phyloP scores from a whole-genome alignment of 2,113 vertebrate genomes.

The Trichomycterus rosablanca region DNA sequence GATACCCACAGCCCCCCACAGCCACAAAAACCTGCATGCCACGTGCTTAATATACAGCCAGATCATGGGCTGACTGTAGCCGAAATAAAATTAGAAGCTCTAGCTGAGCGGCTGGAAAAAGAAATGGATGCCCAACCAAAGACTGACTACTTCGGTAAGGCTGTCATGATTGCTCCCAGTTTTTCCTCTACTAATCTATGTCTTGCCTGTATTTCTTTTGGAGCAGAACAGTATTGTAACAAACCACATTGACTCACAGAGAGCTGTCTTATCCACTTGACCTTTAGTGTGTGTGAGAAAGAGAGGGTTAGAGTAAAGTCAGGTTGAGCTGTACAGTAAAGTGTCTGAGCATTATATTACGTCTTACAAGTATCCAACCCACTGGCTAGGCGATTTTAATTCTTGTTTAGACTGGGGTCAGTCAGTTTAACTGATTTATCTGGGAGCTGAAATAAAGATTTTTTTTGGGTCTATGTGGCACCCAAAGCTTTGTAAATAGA shows the following conservation, averaged over 20 bases:
- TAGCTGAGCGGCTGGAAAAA: slow-evolving; percentile 85
- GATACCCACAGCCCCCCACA: slow-evolving; percentile 56
- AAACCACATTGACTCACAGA: slow-evolving; percentile 41
- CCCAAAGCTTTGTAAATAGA: no score
- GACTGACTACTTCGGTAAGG: slow-evolving; percentile 92
- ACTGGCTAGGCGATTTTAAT: no score
- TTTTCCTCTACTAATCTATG: slow-evolving; percentile 19
- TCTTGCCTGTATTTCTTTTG: slow-evolving; percentile 32
- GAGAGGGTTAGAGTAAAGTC: slow-evolving; percentile 25
- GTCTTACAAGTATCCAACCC: no score
- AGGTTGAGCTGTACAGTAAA: no score
- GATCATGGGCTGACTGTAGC: slow-evolving; percentile 76
- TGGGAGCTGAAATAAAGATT: no score
- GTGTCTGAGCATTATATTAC: no score
- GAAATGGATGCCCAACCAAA: slow-evolving; percentile 89
- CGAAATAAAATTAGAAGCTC: slow-evolving; percentile 86
- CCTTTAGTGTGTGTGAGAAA: slow-evolving; percentile 23
- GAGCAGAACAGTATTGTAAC: slow-evolving; percentile 22
- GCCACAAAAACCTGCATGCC: slow-evolving; percentile 70
- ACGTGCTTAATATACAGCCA: slow-evolving; percentile 58
- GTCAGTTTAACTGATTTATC: no score
- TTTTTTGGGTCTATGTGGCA: no score
- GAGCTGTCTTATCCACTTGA: slow-evolving; percentile 37
- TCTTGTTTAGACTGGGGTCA: no score
- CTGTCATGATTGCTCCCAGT: slow-evolving; percentile 18